Percentiles rank a stretch among this genome's conserved stretches.
phyloP scores from a whole-genome alignment of 2,888 invertebrate genomes.

The Muschampia plurimacula region DNA sequence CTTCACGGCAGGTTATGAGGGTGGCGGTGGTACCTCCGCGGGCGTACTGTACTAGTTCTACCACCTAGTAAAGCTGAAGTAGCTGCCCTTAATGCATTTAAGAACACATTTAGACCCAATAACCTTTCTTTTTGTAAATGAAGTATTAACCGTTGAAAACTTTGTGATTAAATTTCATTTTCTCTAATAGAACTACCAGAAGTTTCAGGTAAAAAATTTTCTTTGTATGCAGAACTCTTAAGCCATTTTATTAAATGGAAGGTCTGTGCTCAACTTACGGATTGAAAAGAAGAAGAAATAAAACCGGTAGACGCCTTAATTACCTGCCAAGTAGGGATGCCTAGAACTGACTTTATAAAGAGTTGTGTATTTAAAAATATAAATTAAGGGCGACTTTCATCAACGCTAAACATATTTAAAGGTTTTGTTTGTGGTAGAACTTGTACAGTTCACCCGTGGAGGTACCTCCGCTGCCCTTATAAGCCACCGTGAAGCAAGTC shows the following conservation, averaged over 20 bases:
- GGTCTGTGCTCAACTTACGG: background rate
- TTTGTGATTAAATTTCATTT: background rate
- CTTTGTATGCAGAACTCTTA: background rate
- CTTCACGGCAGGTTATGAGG: too few relatives aligned
- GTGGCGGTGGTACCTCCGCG: too few relatives aligned
- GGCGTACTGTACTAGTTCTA: too few relatives aligned
- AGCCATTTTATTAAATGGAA: conserved; percentile 1
- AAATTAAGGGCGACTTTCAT: background rate
- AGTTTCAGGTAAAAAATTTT: background rate
- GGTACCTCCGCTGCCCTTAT: too few relatives aligned
- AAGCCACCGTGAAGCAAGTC: too few relatives aligned
- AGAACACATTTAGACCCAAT: too few relatives aligned
- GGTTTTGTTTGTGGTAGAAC: too few relatives aligned
- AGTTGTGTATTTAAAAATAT: background rate
- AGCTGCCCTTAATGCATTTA: too few relatives aligned
- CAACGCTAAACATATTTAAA: too few relatives aligned
- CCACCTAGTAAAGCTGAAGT: too few relatives aligned
- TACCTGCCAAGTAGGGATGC: background rate
- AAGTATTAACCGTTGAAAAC: background rate
- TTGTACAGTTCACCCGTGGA: too few relatives aligned
- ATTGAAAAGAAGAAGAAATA: background rate
- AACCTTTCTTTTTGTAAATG: background rate
- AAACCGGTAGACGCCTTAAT: background rate
- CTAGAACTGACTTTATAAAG: background rate
- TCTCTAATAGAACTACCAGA: background rate